Evolutionary conservation across 2,888 invertebrate species (phyloP), one percentile per base, ranked within the genome.

Genomic region (Ectobius pallidus): DNA sequence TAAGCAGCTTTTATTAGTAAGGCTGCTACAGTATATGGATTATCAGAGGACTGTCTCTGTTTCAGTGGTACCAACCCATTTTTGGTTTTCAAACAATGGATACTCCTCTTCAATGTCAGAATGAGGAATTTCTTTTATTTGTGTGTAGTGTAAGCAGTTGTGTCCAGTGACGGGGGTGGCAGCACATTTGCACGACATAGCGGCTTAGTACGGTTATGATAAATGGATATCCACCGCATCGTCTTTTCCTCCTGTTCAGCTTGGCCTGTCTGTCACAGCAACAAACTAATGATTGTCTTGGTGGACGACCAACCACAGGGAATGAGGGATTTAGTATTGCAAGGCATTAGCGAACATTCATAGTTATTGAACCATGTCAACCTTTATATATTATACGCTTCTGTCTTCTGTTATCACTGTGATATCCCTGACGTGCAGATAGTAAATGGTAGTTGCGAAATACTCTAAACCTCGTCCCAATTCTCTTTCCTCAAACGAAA

Each of bases 221-320:
- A 58, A 58, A 58, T 58, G 58, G 58, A 58, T 16, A 25, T 32
- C 58, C 6, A 22, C 14, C 58, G 16, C 58, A 32, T 58, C 52
- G 22, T 22, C 52, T 52, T 25, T 58, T 58, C 27, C 52, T 14
- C 14, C 52, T 46, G 49, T 49, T 49, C 49, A 49, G 49, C 49
- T 49, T 20, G 18, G 20, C 9, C 49, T 20, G 52, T 58, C 58
- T 58, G 58, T 30, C 58, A 58, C 16, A 30, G 30, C 27, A 30
- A 58, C 58, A 58, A n/a, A 58, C 58, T 58, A 58, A 58, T 58
- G 58, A 58, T 30, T 58, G 58, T 58, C 58, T 58, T 58, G 25
- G 2, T 7, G 58, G 58, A 58, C 18, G 30, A 58, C 30, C 58
- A 30, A 30, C 58, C 58, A 14, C 58, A 58, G 58, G 9, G n/a